Evolutionary conservation across 2,797 vertebrate species (phyloP), one percentile per base, ranked within the genome.

Genomic region (Ceyx erithaca): DNA sequence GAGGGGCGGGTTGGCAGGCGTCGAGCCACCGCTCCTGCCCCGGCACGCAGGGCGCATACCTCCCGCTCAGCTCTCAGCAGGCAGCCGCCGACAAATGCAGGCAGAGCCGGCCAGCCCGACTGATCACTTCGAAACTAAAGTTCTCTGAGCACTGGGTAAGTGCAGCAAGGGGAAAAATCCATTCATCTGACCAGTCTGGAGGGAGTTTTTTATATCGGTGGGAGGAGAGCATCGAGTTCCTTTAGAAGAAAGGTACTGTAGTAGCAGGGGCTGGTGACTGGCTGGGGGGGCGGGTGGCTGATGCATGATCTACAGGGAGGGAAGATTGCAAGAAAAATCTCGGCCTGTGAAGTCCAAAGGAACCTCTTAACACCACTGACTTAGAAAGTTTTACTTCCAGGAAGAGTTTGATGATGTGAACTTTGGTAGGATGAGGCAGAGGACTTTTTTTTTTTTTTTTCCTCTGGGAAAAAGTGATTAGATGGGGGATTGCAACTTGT

Each of bases 1-100:
- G 91, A 66, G 43, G 85, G 94, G 92, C 94, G 22, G 95, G 91
- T 89, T 92, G 97, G 95, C 96, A 79, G 96, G 85, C 97, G 67
- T 89, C 31, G 90, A 51, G 89, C 89, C 17, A 40, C 30, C 57
- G 94, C 92, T 77, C 89, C 92, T 91, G 96, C 93, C 86, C 51
- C 80, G 76, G 95, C 96, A 90, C 64, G 96, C 93, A 61, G 55
- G 61, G 82, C 21, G 81, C 95, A 52, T 84, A 91, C 91, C 88
- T 91, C 84, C 84, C 33, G 7, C 81, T 30, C 80, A 4, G 7
- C 86, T 69, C 91, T 87, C 88, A 7, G 45, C 67, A 5, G 66
- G 81, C 85, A 20, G 86, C 70, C 26, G 49, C 49, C 48, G 9
- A 16, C 49, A 11, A 51, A 10, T 51, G 49, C 49, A 28, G 88